Percentiles rank a stretch among this genome's conserved stretches.
Evolutionary conservation across 2,888 invertebrate species (phyloP).

Genomic region (Pyrrhosoma nymphula): DNA sequence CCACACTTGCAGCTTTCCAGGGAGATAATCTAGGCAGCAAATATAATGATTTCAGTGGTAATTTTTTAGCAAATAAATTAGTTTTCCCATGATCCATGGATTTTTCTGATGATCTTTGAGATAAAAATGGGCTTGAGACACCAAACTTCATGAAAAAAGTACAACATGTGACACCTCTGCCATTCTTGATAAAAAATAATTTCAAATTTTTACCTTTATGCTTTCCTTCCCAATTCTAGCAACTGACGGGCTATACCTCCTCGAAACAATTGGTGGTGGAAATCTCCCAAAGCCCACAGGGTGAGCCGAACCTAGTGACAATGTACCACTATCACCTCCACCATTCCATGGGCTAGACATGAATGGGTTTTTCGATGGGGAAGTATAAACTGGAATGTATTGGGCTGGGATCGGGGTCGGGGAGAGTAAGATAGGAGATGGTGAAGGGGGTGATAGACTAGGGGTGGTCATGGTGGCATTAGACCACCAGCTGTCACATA

Average conservation of each 20-base stretch:
- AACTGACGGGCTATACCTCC: slow-evolving; percentile 46
- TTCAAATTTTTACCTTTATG: slow-evolving; percentile 42
- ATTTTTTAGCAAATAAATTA: too few species aligned
- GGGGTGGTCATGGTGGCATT: slow-evolving; percentile 73
- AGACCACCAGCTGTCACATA: slow-evolving; percentile 75
- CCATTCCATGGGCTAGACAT: slow-evolving; percentile 55
- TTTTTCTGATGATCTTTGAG: too few species aligned
- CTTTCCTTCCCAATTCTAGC: slow-evolving; percentile 11
- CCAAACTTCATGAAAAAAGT: too few species aligned
- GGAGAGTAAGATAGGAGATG: slow-evolving; percentile 73
- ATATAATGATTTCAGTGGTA: too few species aligned
- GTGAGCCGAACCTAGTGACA: slow-evolving; percentile 77
- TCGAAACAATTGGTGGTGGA: slow-evolving; percentile 75
- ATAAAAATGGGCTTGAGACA: too few species aligned
- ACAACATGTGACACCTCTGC: too few species aligned
- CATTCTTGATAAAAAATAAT: too few species aligned
- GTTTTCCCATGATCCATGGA: too few species aligned
- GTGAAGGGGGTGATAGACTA: slow-evolving; percentile 68
- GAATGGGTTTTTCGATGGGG: slow-evolving; percentile 58
- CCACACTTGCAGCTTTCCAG: too few species aligned
- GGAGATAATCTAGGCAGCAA: too few species aligned
- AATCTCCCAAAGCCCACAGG: slow-evolving; percentile 78
- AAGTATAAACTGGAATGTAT: slow-evolving; percentile 56
- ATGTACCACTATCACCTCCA: slow-evolving; percentile 75
- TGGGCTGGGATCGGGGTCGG: slow-evolving; percentile 70